Evolutionary conservation across 1,140 invertebrate species (phyloP), one percentile per base, ranked within the genome.

Genomic region (Ctenoplectra terminalis): DNA sequence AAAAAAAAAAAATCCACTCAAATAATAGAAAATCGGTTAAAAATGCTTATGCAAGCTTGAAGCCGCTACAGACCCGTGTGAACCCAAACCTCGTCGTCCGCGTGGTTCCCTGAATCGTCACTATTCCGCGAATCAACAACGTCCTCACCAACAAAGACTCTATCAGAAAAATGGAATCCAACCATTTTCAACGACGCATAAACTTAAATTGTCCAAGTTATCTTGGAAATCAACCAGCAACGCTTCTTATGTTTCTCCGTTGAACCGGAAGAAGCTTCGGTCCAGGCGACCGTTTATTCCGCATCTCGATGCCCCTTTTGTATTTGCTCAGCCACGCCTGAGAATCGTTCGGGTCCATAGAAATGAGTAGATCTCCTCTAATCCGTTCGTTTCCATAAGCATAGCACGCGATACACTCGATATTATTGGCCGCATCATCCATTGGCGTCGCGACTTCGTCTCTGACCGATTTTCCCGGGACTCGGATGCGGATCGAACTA

Each of bases 301-400:
- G 64, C 79, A 75, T 79, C 79, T 74, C 67, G 76, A 80, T 82
- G 71, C 40, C 81, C 34, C 83, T 89, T 89, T 87, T 89, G 87
- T 87, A 61, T 84, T 89, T 86, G 85, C 61, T 82, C 87, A 87
- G 76, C 86, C 83, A 90, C 86, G 87, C 86, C 84, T 89, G 81
- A 81, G 87, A 78, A 81, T 79, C 82, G 82, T 9, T 40, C 40
- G 40, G 40, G 66, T 48, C 37, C 71, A 52, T 43, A 73, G 70
- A 61, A 72, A 74, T 75, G 70, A 64, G 48, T 34, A 29, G 79
- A 75, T 82, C 58, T 67, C 20, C 46, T 75, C 81, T 83, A 86
- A 87, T 87, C 86, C 85, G 50, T 60, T 80, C 77, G 82, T 81
- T 87, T 87, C 86, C 72, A 81, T 72, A 81, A 81, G 64, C 74